Evolutionary conservation across 2,888 invertebrate genomes (phyloP), one percentile per base, ranked within the genome.

Genomic region (Synanthedon formicaeformis): DNA sequence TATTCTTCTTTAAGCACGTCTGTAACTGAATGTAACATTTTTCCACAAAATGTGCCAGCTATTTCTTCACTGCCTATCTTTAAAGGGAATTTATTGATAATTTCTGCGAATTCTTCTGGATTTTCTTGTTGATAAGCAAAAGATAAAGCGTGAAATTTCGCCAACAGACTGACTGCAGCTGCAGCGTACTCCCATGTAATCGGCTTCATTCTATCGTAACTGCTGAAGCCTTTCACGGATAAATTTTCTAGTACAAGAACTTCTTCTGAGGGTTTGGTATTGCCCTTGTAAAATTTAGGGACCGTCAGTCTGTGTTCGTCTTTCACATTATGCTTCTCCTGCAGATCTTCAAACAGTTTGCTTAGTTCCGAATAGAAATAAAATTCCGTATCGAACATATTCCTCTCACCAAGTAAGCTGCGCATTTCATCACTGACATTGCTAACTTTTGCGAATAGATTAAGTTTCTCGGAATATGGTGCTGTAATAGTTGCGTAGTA

Each of bases 391-490:
- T 52, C 40, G 48, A 53, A 58, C 16, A 55, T 16, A 3, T 11
- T 53, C 8, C 57, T 60, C 10, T 60, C 60, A 51, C 59, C 54
- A 51, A 65, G 56, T 1, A 52, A 58, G 27, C 55, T 45, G 4
- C 82, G 63, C 55, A 74, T 55, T 4, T 65, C 62, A n/a, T 72
- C 70, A 1, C 68, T 67, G 1, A 77, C 57, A 0, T 62, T 66
- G 0, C 76, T 75, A 0, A 79, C 68, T 62, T 81, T 80, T 0
- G 64, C 74, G 53, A 81, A 80, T 2, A 78, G 57, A 13, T 70
- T 57, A 1, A 76, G 52, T 0, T 60, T 57, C 2, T 61, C 51
- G 4, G 61, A 50, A 3, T 51, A 53, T n/a, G 62, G 57, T 6
- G 54, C 53, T 0, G 58, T 41, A 6, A 74, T 54, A 0, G 58